Evolutionary conservation across 2,888 invertebrate genomes (phyloP), one percentile per base, ranked within the genome.

Genomic region (Nipponacmea schrenckii): DNA sequence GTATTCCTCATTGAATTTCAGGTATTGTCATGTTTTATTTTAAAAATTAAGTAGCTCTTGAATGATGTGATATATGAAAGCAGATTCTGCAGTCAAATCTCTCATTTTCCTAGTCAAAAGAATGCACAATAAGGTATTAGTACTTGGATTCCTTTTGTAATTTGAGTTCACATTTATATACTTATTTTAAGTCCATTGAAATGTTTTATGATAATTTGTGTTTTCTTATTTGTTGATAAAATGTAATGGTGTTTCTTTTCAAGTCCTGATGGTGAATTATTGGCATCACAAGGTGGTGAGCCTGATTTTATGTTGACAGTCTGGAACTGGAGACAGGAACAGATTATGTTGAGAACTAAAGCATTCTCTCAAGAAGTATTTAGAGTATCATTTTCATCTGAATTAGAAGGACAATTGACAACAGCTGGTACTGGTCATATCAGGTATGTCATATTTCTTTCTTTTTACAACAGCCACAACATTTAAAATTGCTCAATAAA

Each of bases 301-400:
- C 96, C 96, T 0, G 96, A 97, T 87, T 95, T 93, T 86, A 93
- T 94, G 87, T 91, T 96, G 50, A 96, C 96, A 0, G 92, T 97
- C 72, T 97, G 96, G 96, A 92, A 94, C 83, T 97, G 96, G 96
- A 91, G 92, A 80, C 91, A 91, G 20, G 93, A 93, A 71, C 92
- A 90, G 80, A 94, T 95, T 69, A 90, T 95, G 64, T 90, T 96
- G 46, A 92, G 95, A 65, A 93, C 93, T 14, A 94, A 94, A 85
- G 95, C 96, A 0, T 94, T 95, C 87, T 93, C 94, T 17, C 95
- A 94, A 84, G 94, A 94, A 84, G 93, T 96, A 1, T 93, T 92
- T 79, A 91, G 92, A 73, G 93, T 94, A 0, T 92, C 93, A 86
- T 96, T 97, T 87, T 96, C 96, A 0, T 92, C 93, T 0, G 93